Base-by-base conservation (phyloP, 2,797 vertebrate species). In the Hemitrygon akajei region DNA sequence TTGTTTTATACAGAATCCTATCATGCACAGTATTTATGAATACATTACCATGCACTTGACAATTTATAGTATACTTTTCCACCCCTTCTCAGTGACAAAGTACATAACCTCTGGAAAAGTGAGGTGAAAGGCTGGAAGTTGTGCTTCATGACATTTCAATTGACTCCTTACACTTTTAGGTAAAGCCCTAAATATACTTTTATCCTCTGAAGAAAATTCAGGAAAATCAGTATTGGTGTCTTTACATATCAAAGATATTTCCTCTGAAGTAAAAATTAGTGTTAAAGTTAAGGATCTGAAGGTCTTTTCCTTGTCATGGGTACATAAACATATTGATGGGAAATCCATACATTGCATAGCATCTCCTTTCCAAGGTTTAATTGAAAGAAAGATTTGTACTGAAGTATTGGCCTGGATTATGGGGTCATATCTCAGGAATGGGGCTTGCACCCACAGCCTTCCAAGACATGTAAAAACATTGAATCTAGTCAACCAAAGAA, bases 1-100 rank as follows among this genome's bases (percentile, higher is more conserved):
- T 95, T 96, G 95, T 95, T 95, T 97, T 96, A 95, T 95, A 95
- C 95, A 96, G 95, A 96, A 96, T 34, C 66, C 71, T 91, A 20
- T 73, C 71, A 91, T 71, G 7, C 47, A 47, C 47, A 47, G 47
- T 91, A 73, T 91, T 71, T 75, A 37, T 91, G 66, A 91, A 73
- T 40, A 71, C 87, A 91, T 91, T 37, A 91, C 63, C 3, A 7
- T 91, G 63, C 60, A 91, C 71, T 73, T 34, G 2, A 66, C 82
- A 86, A n/a, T 86, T 86, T 25, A 86, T 86, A 25, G 25, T 58
- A 27, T 12, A 60, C 84, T 84, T 58, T 58, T 47, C 56, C 12
- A 10, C 25, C n/a, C 56, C 82, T 27, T 27, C 47, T 9, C 82
- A 25, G 11, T 12, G 25, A 84, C 81, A 20, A 11, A 58, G 47